Evolutionary conservation across 2,888 invertebrate species (phyloP).

Genomic region (Drosophila anceps): DNA sequence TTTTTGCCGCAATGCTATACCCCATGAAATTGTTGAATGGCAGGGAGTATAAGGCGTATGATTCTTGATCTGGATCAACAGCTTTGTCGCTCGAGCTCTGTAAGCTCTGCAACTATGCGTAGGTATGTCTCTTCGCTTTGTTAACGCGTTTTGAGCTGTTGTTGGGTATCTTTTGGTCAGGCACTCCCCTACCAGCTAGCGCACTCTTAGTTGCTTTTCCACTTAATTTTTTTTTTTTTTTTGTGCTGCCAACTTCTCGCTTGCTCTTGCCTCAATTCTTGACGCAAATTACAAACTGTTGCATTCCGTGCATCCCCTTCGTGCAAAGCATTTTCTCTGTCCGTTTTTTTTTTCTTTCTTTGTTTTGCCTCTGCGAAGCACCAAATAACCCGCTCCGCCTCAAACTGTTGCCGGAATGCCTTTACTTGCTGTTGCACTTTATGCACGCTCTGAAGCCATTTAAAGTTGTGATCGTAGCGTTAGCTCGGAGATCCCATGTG

Average conservation of each 20-base stretch:
- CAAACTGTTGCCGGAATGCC: background rate
- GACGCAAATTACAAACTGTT: constrained; percentile 57
- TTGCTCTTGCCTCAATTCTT: constrained; percentile 31
- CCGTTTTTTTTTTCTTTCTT: background rate
- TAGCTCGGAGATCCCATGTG: background rate
- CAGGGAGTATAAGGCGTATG: background rate
- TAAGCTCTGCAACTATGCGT: background rate
- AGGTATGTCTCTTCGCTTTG: no score
- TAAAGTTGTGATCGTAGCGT: constrained; percentile 1
- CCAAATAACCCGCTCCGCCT: background rate
- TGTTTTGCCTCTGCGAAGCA: no score
- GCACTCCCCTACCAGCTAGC: background rate
- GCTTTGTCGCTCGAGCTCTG: background rate
- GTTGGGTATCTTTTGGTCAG: background rate
- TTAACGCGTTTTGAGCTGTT: no score
- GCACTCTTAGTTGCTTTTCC: constrained; percentile 25
- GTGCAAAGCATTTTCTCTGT: background rate
- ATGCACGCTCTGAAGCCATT: constrained; percentile 16
- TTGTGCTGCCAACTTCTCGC: constrained; percentile 10
- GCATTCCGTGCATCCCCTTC: constrained; percentile 22
- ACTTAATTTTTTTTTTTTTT: constrained; percentile 33
- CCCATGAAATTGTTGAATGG: background rate
- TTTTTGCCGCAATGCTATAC: constrained; percentile 19
- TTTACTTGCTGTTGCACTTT: constrained; percentile 18
- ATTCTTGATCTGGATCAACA: background rate